Evolutionary conservation across 2,113 vertebrate species (phyloP).

Genomic region (Madoqua kirkii): DNA sequence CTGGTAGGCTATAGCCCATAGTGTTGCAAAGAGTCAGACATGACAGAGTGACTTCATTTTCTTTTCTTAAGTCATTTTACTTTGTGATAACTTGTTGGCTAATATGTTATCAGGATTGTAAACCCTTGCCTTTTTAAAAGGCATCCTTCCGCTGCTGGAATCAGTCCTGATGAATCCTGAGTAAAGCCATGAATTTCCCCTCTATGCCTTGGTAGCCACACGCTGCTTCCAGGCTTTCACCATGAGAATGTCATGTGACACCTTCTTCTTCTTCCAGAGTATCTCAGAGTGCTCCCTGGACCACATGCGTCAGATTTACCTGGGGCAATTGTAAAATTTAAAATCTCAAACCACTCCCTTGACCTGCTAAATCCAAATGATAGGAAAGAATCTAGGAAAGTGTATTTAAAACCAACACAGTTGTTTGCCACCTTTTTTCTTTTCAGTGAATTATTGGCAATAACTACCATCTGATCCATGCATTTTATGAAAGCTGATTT

Average conservation of each 20-base stretch:
- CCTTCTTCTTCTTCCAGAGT: not conserved
- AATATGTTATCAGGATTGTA: not conserved
- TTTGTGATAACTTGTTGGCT: not conserved
- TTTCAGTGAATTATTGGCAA: not conserved
- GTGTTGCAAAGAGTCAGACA: accelerated
- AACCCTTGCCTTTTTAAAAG: not conserved
- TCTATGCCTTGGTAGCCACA: not conserved
- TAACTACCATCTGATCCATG: not conserved
- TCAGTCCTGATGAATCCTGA: not conserved
- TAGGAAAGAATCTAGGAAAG: not conserved
- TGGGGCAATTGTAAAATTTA: not conserved
- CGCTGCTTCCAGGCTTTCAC: too few species aligned
- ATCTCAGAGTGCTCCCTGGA: not conserved
- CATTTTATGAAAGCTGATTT: not conserved
- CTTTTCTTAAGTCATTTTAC: not conserved
- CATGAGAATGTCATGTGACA: accelerated
- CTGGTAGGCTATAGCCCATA: not conserved
- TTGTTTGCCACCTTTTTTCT: not conserved
- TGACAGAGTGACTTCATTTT: accelerated
- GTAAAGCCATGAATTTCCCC: not conserved
- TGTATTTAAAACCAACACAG: not conserved
- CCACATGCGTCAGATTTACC: not conserved
- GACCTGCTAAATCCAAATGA: not conserved
- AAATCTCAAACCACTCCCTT: not conserved
- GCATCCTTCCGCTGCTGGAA: not conserved